Evolutionary conservation across 37 sponge, comb jelly and placozoan species (phyloP).

Genomic region (Axinella damicornis): DNA sequence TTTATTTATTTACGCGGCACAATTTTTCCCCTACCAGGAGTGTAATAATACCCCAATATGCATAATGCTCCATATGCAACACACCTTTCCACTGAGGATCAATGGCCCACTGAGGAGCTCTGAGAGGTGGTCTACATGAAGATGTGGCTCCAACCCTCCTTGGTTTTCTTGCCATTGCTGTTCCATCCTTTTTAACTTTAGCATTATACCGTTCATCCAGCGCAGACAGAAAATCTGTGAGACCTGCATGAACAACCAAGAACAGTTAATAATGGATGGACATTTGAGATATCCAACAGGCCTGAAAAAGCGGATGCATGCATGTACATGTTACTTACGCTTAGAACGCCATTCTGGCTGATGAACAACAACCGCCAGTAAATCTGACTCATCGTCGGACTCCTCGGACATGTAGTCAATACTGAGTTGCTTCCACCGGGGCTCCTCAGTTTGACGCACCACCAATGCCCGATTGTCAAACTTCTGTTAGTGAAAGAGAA

Average conservation of each 20-base stretch:
- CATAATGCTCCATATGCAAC: no score
- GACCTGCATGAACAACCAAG: no score
- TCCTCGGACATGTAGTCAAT: slow-evolving; percentile 26
- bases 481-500: no score
- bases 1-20: no score
- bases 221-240: no score
- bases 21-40: no score
- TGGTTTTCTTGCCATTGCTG: neutral
- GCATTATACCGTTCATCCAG: neutral
- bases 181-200: neutral
- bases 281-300: no score
- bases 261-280: no score
- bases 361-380: slow-evolving; percentile 8
- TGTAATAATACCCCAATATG: neutral
- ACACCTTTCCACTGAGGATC: slow-evolving; percentile 3
- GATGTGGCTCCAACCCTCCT: neutral
- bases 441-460: slow-evolving; percentile 15
- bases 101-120: neutral
- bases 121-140: neutral
- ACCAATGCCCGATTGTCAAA: no score
- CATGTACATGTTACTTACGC: neutral
- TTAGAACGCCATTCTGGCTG: neutral
- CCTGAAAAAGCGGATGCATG: no score
- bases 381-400: slow-evolving; percentile 15
- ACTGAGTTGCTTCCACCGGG: slow-evolving; percentile 2